Conservation (phyloP, 2,888 invertebrate species). For the Tridacna gigas region DNA sequence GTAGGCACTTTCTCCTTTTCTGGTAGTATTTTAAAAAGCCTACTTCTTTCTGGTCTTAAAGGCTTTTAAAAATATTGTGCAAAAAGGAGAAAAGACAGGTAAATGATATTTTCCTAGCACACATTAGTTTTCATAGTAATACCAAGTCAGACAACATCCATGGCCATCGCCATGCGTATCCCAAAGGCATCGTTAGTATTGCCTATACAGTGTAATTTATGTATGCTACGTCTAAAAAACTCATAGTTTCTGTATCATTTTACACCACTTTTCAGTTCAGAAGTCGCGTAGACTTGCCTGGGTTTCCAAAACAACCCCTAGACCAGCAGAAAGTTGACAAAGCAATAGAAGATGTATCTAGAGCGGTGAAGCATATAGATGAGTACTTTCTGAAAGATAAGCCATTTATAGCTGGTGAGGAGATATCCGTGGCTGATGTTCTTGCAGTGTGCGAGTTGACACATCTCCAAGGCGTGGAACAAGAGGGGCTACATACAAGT, state of each 20-base stretch:
- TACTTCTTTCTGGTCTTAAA: too few relatives aligned
- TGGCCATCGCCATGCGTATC: too few relatives aligned
- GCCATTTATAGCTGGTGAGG: constrained; percentile 73
- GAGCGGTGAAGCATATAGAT: constrained; percentile 64
- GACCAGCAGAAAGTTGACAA: constrained; percentile 33
- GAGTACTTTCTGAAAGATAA: constrained; percentile 74
- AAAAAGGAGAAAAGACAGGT: too few relatives aligned
- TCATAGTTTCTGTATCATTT: neutral
- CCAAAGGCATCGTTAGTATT: too few relatives aligned
- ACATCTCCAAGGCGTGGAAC: constrained; percentile 75
- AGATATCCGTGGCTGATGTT: constrained; percentile 80
- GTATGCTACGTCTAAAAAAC: too few relatives aligned
- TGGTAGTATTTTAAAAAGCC: too few relatives aligned
- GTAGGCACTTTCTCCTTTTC: too few relatives aligned
- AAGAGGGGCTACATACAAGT: constrained; percentile 68
- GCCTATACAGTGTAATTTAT: too few relatives aligned
- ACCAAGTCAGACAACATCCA: too few relatives aligned
- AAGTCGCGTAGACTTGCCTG: constrained; percentile 40
- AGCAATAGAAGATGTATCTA: constrained; percentile 25
- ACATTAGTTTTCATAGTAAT: too few relatives aligned
- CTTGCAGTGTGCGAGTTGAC: constrained; percentile 79
- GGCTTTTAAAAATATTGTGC: too few relatives aligned
- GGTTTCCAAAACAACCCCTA: constrained; percentile 45
- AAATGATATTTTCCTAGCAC: too few relatives aligned
- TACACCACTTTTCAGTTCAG: constrained; percentile 35